These are phyloP conservation scores for Diarsia mendica DNA, from an alignment of 2,888 invertebrate genomes.

Conservation along the genomic window DNA sequence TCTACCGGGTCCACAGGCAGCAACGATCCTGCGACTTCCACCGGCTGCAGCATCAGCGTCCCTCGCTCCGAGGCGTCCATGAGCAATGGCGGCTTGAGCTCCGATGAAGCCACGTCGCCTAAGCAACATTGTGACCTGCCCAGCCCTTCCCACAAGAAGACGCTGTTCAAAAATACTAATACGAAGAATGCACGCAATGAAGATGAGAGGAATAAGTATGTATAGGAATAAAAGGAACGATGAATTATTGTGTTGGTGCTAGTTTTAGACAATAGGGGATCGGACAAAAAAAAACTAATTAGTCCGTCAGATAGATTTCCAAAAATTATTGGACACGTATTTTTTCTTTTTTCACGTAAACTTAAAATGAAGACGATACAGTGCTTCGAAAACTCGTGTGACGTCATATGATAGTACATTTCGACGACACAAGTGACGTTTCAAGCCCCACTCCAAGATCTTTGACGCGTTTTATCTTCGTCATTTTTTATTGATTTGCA, in stretches of 20 bases:
- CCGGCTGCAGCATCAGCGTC: constrained; percentile 23
- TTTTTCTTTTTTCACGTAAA: no score
- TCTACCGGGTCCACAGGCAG: constrained; percentile 84
- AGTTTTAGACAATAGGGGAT: neutral
- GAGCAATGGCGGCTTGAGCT: constrained; percentile 51
- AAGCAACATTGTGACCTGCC: constrained; percentile 81
- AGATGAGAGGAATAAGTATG: constrained; percentile 97
- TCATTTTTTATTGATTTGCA: no score
- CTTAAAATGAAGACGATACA: no score
- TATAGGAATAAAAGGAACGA: neutral
- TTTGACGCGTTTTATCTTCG: no score
- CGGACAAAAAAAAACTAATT: no score
- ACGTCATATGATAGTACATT: no score
- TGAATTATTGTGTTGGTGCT: neutral
- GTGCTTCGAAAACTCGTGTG: no score
- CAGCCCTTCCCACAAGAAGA: constrained; percentile 93
- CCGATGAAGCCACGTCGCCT: constrained; percentile 52
- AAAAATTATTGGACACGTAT: no score
- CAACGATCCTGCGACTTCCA: constrained; percentile 68
- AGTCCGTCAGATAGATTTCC: no score
- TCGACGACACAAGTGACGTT: no score
- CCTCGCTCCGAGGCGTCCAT: constrained; percentile 39
- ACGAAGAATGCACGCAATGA: constrained; percentile 91
- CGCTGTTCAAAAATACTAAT: constrained; percentile 93
- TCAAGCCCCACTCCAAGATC: no score